A percentile compares a stretch with the other conserved stretches of the same genome.
These are phyloP conservation scores for Corapipo altera DNA, from an alignment of 2,113 vertebrate genomes.

Conservation along the genomic window DNA sequence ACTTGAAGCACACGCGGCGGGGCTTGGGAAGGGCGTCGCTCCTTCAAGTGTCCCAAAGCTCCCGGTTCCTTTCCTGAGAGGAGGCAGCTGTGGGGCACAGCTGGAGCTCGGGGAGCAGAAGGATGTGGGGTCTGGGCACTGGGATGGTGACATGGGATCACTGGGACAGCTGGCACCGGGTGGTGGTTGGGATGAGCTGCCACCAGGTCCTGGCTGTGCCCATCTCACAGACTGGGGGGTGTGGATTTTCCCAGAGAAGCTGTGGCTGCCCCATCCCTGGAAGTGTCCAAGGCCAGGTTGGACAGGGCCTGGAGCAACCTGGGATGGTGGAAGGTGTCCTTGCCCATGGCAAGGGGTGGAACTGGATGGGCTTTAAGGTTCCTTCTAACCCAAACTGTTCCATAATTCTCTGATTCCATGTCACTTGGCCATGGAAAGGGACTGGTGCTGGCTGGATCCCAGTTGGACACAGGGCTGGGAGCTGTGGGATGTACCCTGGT, in stretches of 20 bases:
- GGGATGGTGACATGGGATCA: background rate
- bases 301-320: accelerated
- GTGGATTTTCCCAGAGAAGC: background rate
- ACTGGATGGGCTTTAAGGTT: background rate
- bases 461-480: background rate
- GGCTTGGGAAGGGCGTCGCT: background rate
- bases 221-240: background rate
- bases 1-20: background rate
- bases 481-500: background rate
- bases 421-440: background rate
- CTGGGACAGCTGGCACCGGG: background rate
- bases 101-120: background rate
- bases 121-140: background rate
- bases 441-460: background rate
- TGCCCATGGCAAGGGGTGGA: background rate
- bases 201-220: no score
- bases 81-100: background rate
- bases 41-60: background rate
- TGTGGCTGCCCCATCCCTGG: background rate
- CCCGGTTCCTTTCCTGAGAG: background rate
- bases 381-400: background rate
- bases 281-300: background rate
- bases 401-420: background rate
- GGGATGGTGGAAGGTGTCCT: background rate
- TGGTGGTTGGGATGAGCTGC: background rate